Conservation (phyloP, 2,888 invertebrate genomes). For the Clivina fossor region DNA sequence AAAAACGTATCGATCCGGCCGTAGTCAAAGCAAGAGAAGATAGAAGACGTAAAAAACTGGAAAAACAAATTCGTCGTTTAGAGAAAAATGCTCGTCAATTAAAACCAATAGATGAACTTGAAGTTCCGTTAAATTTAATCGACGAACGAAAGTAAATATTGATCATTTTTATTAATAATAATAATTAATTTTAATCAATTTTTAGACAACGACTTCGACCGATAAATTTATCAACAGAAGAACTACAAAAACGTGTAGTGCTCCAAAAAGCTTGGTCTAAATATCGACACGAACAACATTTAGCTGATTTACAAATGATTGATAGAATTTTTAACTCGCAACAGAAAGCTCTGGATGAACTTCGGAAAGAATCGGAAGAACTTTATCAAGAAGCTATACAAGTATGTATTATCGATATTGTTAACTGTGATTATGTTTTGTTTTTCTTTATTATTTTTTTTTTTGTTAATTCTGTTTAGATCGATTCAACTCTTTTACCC, state of each 20-base stretch:
- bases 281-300: slow-evolving; percentile 67
- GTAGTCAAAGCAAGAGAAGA: slow-evolving; percentile 80
- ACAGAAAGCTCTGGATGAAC: slow-evolving; percentile 74
- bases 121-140: slow-evolving; percentile 67
- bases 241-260: slow-evolving; percentile 63
- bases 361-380: slow-evolving; percentile 79
- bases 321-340: slow-evolving; percentile 71
- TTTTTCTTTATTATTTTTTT: slow-evolving; percentile 2
- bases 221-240: slow-evolving; percentile 57
- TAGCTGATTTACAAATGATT: slow-evolving; percentile 67
- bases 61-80: slow-evolving; percentile 81
- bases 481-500: slow-evolving; percentile 72
- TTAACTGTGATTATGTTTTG: too few species aligned
- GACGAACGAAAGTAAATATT: slow-evolving; percentile 64
- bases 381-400: slow-evolving; percentile 84
- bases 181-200: slow-evolving; percentile 35
- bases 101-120: slow-evolving; percentile 88
- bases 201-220: slow-evolving; percentile 58
- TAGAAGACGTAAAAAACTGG: slow-evolving; percentile 76
- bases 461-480: slow-evolving; percentile 55
- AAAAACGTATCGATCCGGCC: slow-evolving; percentile 81
- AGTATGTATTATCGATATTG: too few species aligned
- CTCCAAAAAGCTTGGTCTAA: slow-evolving; percentile 76
- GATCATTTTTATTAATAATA: slow-evolving; percentile 15
- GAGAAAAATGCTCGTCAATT: slow-evolving; percentile 79